Base-by-base conservation (phyloP, 2,888 invertebrate genomes). In the Sylvicola cinctus region DNA sequence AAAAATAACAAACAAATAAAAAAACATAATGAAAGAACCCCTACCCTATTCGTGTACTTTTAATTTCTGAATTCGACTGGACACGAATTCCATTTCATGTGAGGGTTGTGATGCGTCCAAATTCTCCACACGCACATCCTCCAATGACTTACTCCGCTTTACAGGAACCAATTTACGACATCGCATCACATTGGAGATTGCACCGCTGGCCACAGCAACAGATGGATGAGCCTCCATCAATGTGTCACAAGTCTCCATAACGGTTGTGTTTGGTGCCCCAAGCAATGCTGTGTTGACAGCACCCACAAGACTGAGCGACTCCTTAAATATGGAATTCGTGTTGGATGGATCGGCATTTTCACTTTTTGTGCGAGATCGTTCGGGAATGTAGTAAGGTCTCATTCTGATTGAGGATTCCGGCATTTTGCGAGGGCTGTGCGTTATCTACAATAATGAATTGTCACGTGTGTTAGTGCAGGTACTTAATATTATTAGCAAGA, bases 111-210 rank as follows among this genome's bases (percentile, higher is more conserved):
- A 49, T 8, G 42, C 45, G 35, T 42, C 47, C 23, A 48, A 42
- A n/a, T 58, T 48, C 37, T 68, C 55, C 7, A 65, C 42, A 47
- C 57, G 35, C 16, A 70, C 61, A 50, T 68, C 68, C 46, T 71
- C 70, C 28, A 70, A 55, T 1, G 70, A 70, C 47, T 68, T 68
- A 39, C 69, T 67, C 39, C 68, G 65, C 50, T 70, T 70, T 26
- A 68, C 51, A 27, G 63, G 6, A 16, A 30, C 25, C 17, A 15
- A 16, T 25, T 31, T 14, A 15, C 30, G 17, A 16, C n/a, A n/a
- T n/a, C 49, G 28, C 16, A 17, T 11, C n/a, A n/a, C 28, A 5
- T 5, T 5, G 4, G 28, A 28, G 6, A 4, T n/a, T 8, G 8
- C 25, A n/a, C 28, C n/a, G 28, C 12, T n/a, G 27, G 32, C 28